Base-by-base conservation (phyloP, 2,888 invertebrate species). In the Conistra vaccinii region DNA sequence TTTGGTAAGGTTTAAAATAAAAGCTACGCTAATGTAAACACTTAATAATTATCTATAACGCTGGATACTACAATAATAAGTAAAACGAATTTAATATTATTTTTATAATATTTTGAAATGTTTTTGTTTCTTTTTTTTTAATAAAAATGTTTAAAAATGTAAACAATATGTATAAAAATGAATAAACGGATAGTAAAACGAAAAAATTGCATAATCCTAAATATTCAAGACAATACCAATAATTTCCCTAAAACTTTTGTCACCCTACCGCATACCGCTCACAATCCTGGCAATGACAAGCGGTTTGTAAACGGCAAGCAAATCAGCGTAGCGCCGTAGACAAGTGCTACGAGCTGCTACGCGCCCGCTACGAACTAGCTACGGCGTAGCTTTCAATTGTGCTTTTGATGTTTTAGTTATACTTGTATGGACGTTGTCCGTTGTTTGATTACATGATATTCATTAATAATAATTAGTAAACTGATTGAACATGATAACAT, bases 261-360 rank as follows among this genome's bases (percentile, higher is more conserved):
- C 39, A 78, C 77, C 77, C 78, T 82, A 76, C 26, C 26, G 17
- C 57, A 32, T 58, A 57, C 45, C 29, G 17, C 14, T 45, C 58
- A 73, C 61, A 79, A 75, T 67, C 45, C 63, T 66, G 69, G 57
- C 73, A 76, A 61, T 80, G 75, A 79, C 86, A 82, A 74, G 72
- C 73, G 61, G 32, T 79, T 69, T 73, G 76, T 69, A 72, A 68
- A 69, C 53, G 73, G 55, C 63, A 78, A 73, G 79, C 80, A 76
- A 80, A 79, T 80, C 67, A 71, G 53, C 74, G 80, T 81, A 78
- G 85, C 78, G 35, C 55, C 73, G 78, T 83, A 81, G 88, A 71
- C 63, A 71, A 63, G 62, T 26, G 85, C 78, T 86, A 87, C 87
- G 84, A 71, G 62, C n/a, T 68, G 78, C 87, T 86, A 80, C 85